phyloP scores from a whole-genome alignment of 2,113 vertebrate species.

The Shinisaurus crocodilurus region DNA sequence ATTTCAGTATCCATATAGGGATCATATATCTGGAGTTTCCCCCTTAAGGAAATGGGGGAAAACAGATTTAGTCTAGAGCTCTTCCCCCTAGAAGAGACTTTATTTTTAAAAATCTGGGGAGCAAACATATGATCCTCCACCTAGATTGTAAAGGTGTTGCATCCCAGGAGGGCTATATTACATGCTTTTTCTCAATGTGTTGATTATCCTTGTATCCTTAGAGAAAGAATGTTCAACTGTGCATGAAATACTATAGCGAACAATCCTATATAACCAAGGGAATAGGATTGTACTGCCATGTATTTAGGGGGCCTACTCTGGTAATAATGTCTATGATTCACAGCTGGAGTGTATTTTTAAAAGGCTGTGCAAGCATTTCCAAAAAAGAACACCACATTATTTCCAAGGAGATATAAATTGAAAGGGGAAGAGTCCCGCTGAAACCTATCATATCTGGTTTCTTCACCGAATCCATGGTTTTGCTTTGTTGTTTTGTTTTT shows the following conservation, averaged over 20 bases:
- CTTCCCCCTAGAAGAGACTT: not conserved
- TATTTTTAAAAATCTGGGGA: not conserved
- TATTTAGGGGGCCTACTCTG: constrained; percentile 19
- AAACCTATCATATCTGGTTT: not conserved
- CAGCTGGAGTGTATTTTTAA: constrained; percentile 18
- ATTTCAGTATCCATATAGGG: not conserved
- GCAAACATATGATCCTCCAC: not conserved
- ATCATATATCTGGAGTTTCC: not conserved
- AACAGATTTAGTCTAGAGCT: not conserved
- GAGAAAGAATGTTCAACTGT: constrained; percentile 8
- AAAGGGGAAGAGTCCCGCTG: not conserved
- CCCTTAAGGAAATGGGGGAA: not conserved
- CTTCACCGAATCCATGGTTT: constrained; percentile 18
- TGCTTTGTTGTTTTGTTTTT: not conserved
- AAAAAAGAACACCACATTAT: constrained; percentile 13
- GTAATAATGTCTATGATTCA: constrained; percentile 30
- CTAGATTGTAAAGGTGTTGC: not conserved
- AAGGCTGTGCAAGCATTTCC: constrained; percentile 29
- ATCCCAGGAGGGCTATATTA: not conserved
- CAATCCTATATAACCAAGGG: constrained; percentile 1
- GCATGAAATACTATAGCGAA: not conserved
- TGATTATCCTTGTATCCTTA: not conserved
- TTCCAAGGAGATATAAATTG: constrained; percentile 16
- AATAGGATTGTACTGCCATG: not conserved
- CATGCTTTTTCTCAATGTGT: not conserved